Evolutionary conservation across 2,797 vertebrate genomes (phyloP), one percentile per base, ranked within the genome.

Genomic region (Mastacembelus armatus): DNA sequence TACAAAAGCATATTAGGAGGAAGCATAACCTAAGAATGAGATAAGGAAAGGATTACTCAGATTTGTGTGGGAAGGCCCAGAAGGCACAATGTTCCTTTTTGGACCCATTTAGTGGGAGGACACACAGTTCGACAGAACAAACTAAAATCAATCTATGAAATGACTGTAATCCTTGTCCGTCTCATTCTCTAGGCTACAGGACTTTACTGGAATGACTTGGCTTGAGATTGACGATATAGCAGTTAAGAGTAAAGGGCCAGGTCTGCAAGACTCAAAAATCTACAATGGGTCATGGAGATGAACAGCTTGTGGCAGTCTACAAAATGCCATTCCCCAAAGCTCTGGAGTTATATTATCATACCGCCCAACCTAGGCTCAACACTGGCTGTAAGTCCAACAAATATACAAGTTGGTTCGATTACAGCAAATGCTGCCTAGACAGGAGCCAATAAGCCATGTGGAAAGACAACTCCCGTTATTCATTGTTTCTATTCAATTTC

Each of bases 11-110:
- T 50, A 36, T 52, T 27, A 61, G 22, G 43, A 43, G 56, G 7
- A 26, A 62, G 12, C 7, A 29, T 18, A 33, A 64, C 45, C 33
- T 27, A 56, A 65, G 26, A 73, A 70, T 33, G 39, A 62, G 48
- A 69, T 30, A 45, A 74, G 9, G 50, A 74, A 70, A 67, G 29
- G 59, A 62, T 59, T 40, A 70, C 30, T 62, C 49, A 39, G 51
- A 78, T 66, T 66, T 81, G 55, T 71, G 47, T 74, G 52, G 74
- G 67, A 72, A 67, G 44, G 70, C 80, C 65, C 66, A 80, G 76
- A 86, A 90, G 84, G 88, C 78, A 89, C 79, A 60, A 38, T 19
- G 57, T 74, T 87, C 50, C 49, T 71, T 75, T 83, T 71, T 80
- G 73, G 61, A 77, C 71, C 62, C 29, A 70, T 72, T 74, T 49